Evolutionary conservation across 2,888 invertebrate species (phyloP).

Genomic region (Morpho achilles): DNA sequence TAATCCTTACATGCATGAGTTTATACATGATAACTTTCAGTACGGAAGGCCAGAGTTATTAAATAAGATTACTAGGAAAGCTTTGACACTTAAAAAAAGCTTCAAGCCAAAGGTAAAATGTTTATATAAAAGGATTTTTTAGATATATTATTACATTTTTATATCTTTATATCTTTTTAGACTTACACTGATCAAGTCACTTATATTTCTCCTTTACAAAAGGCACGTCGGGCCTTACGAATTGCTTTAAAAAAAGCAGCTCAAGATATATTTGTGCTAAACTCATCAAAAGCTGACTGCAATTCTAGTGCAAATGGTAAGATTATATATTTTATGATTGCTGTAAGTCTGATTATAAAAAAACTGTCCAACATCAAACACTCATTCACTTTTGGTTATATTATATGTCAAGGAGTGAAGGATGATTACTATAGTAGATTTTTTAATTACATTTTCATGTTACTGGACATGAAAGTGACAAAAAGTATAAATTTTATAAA

Average conservation of each 20-base stretch:
- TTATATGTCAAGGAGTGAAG: too few relatives aligned
- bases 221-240: conserved; percentile 63
- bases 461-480: too few relatives aligned
- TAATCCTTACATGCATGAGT: conserved; percentile 80
- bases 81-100: conserved; percentile 57
- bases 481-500: too few relatives aligned
- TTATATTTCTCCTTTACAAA: conserved; percentile 63
- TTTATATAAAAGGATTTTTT: not conserved
- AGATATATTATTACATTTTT: conserved; percentile 21
- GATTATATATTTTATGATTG: not conserved
- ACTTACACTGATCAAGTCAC: conserved; percentile 43
- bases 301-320: conserved; percentile 26
- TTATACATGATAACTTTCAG: conserved; percentile 79
- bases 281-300: conserved; percentile 51
- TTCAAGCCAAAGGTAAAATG: conserved; percentile 54
- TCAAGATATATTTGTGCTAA: conserved; percentile 53
- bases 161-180: conserved; percentile 13
- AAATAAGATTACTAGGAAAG: conserved; percentile 76
- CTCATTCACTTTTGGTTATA: too few relatives aligned
- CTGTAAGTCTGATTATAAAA: too few relatives aligned
- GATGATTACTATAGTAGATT: too few relatives aligned
- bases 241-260: conserved; percentile 64
- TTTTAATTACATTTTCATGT: too few relatives aligned
- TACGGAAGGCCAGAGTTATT: conserved; percentile 74
- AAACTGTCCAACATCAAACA: too few relatives aligned